phyloP scores from a whole-genome alignment of 2,113 vertebrate genomes.

The Pedionomus torquatus region DNA sequence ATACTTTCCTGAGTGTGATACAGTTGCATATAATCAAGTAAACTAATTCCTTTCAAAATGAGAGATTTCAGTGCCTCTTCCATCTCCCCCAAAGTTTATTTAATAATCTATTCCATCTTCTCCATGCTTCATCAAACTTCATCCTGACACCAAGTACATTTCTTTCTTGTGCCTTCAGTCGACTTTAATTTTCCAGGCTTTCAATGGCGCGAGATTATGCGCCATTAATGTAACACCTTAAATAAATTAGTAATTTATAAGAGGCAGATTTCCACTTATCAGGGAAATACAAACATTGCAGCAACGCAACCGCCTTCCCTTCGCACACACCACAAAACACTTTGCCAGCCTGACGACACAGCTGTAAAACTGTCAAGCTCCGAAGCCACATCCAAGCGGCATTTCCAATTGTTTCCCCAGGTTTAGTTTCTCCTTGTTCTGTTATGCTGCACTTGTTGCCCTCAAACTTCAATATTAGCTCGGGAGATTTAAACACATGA shows the following conservation, averaged over 20 bases:
- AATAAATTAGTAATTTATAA: constrained; percentile 56
- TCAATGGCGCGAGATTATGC: constrained; percentile 42
- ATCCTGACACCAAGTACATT: constrained; percentile 69
- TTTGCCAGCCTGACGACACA: constrained; percentile 1
- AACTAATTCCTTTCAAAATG: constrained; percentile 77
- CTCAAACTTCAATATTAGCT: constrained; percentile 63
- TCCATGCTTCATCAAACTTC: constrained; percentile 60
- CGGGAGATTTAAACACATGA: constrained; percentile 64
- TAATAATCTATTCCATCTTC: constrained; percentile 73
- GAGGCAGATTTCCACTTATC: constrained; percentile 36
- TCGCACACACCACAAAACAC: neutral
- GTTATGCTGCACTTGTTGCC: constrained; percentile 47
- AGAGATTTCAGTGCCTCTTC: constrained; percentile 69
- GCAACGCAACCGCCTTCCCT: neutral
- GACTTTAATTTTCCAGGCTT: constrained; percentile 65
- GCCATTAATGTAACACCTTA: constrained; percentile 57
- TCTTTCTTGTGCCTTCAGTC: constrained; percentile 62
- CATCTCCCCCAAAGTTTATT: constrained; percentile 60
- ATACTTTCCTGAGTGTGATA: constrained; percentile 78
- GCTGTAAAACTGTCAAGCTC: constrained; percentile 8
- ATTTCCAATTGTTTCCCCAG: constrained; percentile 23
- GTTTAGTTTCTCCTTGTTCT: constrained; percentile 40
- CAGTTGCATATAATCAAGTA: constrained; percentile 78
- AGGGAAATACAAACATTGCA: constrained; percentile 2
- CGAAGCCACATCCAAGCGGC: neutral